Conservation (phyloP, 1,140 invertebrate genomes). For the Drosophila virilis region DNA sequence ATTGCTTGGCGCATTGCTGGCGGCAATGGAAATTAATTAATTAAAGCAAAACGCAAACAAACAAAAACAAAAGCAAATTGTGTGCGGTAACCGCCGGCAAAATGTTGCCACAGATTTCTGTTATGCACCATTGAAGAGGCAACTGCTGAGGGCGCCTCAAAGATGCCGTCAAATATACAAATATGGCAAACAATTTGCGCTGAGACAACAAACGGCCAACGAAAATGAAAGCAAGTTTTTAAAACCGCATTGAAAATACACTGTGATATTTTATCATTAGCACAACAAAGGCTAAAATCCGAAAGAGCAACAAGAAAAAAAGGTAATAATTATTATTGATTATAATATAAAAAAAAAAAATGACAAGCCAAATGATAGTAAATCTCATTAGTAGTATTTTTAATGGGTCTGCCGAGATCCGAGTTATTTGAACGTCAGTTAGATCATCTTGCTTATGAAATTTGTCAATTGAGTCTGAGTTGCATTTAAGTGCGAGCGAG, state of each 20-base stretch:
- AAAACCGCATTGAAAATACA: conserved; percentile 8
- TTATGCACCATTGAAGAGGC: conserved; percentile 60
- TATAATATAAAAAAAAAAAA: too few species aligned
- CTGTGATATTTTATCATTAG: neutral
- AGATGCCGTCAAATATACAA: conserved; percentile 21
- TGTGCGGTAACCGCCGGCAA: conserved; percentile 49
- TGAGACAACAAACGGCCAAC: conserved; percentile 39
- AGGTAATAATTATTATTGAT: too few species aligned
- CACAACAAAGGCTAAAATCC: neutral
- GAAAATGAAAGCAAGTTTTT: neutral
- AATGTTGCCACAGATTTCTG: conserved; percentile 34
- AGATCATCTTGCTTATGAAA: conserved; percentile 5
- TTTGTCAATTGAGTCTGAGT: conserved; percentile 4
- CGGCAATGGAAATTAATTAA: conserved; percentile 47
- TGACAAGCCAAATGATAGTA: too few species aligned
- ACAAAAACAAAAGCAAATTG: conserved; percentile 39
- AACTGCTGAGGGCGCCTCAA: conserved; percentile 1
- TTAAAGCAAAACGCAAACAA: conserved; percentile 35
- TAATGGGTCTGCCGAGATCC: neutral
- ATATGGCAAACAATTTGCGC: conserved; percentile 41
- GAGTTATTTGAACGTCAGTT: neutral
- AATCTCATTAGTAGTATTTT: neutral
- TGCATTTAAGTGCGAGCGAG: conserved; percentile 13
- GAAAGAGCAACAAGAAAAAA: neutral
- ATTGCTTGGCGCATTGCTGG: conserved; percentile 20